These are phyloP conservation scores for Aleiodes testaceus DNA, from an alignment of 2,888 invertebrate species.

Conservation along the genomic window DNA sequence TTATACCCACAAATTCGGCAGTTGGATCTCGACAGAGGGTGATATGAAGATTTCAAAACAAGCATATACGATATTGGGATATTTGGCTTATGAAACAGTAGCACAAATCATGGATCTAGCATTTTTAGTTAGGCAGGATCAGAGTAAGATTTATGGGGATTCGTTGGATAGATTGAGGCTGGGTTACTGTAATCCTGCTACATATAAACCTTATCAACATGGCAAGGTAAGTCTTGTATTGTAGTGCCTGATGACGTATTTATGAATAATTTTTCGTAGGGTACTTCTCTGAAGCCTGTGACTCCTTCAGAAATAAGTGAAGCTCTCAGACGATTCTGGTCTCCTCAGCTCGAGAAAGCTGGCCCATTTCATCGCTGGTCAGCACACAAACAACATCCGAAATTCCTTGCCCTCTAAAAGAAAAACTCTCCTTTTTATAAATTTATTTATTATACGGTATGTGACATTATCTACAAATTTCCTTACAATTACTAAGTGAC, in stretches of 20 bases:
- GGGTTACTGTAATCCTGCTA: slow-evolving; percentile 77
- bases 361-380: slow-evolving; percentile 69
- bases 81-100: slow-evolving; percentile 92
- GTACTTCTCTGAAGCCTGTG: slow-evolving; percentile 79
- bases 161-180: slow-evolving; percentile 80
- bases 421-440: slow-evolving; percentile 43
- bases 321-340: slow-evolving; percentile 83
- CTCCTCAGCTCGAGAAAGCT: slow-evolving; percentile 75
- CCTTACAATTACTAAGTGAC: slow-evolving; percentile 42
- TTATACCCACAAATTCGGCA: slow-evolving; percentile 69
- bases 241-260: not conserved
- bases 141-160: slow-evolving; percentile 79
- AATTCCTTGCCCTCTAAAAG: slow-evolving; percentile 57
- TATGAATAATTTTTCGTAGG: slow-evolving; percentile 55
- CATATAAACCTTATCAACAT: slow-evolving; percentile 69
- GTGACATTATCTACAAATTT: slow-evolving; percentile 53
- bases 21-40: slow-evolving; percentile 66
- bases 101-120: slow-evolving; percentile 91
- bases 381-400: slow-evolving; percentile 63
- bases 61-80: slow-evolving; percentile 86
- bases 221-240: slow-evolving; percentile 59
- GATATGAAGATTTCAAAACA: slow-evolving; percentile 78
- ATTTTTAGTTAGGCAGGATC: slow-evolving; percentile 86
- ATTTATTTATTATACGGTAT: slow-evolving; percentile 51
- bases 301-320: slow-evolving; percentile 88